phyloP scores from a whole-genome alignment of 1,140 invertebrate species.

The Scylla paramamosain region DNA sequence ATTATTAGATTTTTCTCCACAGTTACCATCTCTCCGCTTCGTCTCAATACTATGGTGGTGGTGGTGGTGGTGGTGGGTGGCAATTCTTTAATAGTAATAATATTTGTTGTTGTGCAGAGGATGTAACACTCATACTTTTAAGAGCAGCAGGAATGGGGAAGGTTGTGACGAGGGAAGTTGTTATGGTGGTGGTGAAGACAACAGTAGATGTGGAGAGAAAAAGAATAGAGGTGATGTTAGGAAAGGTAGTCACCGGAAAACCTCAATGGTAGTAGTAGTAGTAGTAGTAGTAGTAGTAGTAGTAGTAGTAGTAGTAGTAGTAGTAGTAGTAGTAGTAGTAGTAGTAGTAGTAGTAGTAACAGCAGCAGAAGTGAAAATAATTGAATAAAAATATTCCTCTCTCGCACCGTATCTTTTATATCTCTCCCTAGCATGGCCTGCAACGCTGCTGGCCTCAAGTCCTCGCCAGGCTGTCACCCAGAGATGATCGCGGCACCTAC shows the following conservation, averaged over 20 bases:
- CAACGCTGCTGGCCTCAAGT: neutral
- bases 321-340: constrained; percentile 13
- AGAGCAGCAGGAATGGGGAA: too few relatives aligned
- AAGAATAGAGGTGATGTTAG: neutral
- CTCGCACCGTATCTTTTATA: neutral
- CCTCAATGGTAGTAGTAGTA: neutral
- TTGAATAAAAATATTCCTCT: neutral
- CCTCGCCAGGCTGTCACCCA: neutral
- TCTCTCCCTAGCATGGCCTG: neutral
- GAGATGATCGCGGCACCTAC: neutral
- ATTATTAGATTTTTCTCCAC: too few relatives aligned
- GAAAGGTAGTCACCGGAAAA: neutral
- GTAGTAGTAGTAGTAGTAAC: neutral
- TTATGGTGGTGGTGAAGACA: too few relatives aligned
- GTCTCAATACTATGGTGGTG: too few relatives aligned
- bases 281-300: constrained; percentile 3
- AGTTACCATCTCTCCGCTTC: too few relatives aligned
- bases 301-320: constrained; percentile 9
- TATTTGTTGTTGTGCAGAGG: too few relatives aligned
- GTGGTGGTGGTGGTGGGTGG: too few relatives aligned
- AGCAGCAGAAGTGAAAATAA: too few relatives aligned
- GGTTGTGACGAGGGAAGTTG: too few relatives aligned
- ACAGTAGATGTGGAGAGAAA: neutral
- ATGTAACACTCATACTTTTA: too few relatives aligned
- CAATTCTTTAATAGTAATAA: too few relatives aligned